Base-by-base conservation (phyloP, 2,113 vertebrate species). In the Aramus guarauna region DNA sequence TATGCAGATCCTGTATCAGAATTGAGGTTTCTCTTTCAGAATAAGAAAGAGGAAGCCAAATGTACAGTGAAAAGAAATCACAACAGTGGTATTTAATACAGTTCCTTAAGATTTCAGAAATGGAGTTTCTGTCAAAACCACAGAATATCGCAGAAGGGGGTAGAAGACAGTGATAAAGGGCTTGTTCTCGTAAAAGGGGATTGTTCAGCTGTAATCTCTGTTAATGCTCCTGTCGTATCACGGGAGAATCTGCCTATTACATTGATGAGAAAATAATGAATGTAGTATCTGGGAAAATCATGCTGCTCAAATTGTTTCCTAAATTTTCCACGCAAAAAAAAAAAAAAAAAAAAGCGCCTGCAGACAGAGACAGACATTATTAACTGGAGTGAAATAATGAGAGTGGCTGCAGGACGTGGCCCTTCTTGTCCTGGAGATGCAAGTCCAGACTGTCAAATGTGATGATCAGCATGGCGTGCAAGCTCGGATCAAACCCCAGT, bases 211-310 rank as follows among this genome's bases (percentile, higher is more conserved):
- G 83, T 92, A 91, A 89, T 56, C 41, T 92, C 76, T 71, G 63
- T 86, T 91, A 86, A 37, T 59, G 60, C 52, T 94, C 68, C 73
- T 88, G 76, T 90, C 22, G 1, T 89, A 92, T 84, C 88, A 75
- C 32, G 8, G 81, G 91, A 92, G 74, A 97, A 97, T 97, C 95
- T 96, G 91, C 93, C 89, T 56, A 85, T 89, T 93, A 85, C 91
- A 93, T 52, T 81, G 88, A 98, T 85, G 82, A 90, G 80, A 92
- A 91, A 97, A 72, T 53, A 96, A 88, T 69, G 71, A 92, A 77
- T 48, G 74, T 59, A 93, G 66, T 91, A 94, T 64, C 96, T 78
- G 94, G 82, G 72, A 90, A 97, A 93, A 87, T 88, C 77, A 68
- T 17, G 34, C 77, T 92, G 81, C 29, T 96, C 83, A 88, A 86